These are phyloP conservation scores for Pseudopipra pipra DNA, from an alignment of 2,113 vertebrate genomes.

Conservation along the genomic window DNA sequence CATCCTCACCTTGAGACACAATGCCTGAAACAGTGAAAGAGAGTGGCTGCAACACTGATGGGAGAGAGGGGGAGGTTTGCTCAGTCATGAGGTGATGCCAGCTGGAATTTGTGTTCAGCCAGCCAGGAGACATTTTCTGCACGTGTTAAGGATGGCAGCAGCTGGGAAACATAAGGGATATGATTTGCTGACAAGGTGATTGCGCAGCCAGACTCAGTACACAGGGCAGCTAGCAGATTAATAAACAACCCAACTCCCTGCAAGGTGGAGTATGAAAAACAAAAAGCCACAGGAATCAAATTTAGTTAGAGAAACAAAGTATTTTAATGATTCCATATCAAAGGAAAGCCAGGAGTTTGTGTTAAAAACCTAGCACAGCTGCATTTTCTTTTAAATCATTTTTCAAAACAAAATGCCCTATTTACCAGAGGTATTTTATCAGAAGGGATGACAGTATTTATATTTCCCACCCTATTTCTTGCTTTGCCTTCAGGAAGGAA, in stretches of 20 bases:
- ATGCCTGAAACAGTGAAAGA: not conserved
- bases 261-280: not conserved
- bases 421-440: not conserved
- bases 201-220: not conserved
- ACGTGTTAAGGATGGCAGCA: conserved; percentile 20
- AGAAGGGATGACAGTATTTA: not conserved
- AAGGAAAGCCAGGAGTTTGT: not conserved
- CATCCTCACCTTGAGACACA: not conserved
- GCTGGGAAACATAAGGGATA: not conserved
- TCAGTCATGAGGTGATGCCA: not conserved
- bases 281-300: not conserved
- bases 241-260: not conserved
- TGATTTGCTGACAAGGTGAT: not conserved
- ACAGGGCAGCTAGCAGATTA: not conserved
- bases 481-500: not conserved
- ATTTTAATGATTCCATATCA: not conserved
- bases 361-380: not conserved
- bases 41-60: accelerated
- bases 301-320: not conserved
- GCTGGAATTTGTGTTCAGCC: not conserved
- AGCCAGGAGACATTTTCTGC: not conserved
- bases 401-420: not conserved
- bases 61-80: not conserved
- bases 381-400: not conserved
- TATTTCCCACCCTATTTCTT: not conserved